These are phyloP conservation scores for human (Homo sapiens) DNA, from an alignment of 2,113 vertebrate genomes.

Conservation along the genomic window GRCh38 chr6:116541501-116542000, in stretches of 20 bases:
- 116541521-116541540: not conserved
- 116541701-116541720: not conserved
- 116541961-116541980: conserved; percentile 25
- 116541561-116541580: not conserved
- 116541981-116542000: not conserved
- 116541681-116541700: not conserved
- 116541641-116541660: conserved; percentile 9
- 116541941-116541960: not conserved
- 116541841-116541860: not conserved
- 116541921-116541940: conserved; percentile 17
- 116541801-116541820: not conserved
- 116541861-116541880: not conserved
- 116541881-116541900: conserved; percentile 16
- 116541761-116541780: not conserved
- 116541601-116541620: not conserved
- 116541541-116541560: not conserved
- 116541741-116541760: not conserved
- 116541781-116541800: not conserved
- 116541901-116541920: conserved; percentile 31
- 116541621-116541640: not conserved
- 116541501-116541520: not conserved
- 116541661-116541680: not conserved
- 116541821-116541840: not conserved
- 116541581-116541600: not conserved
- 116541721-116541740: not conserved